Conservation (phyloP, 2,113 vertebrate genomes). For the Alectura lathami region DNA sequence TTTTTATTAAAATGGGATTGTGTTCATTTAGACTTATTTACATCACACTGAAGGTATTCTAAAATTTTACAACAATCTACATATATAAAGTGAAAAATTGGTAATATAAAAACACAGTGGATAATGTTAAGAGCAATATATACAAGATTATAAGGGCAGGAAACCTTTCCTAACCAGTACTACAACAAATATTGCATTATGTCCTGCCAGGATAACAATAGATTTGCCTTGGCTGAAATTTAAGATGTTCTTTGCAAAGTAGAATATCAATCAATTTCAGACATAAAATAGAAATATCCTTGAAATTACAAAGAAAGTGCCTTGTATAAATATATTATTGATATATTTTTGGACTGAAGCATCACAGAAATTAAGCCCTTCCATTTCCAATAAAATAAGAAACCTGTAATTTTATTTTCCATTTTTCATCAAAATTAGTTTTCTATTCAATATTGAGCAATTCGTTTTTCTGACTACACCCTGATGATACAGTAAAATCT, state of each 20-base stretch:
- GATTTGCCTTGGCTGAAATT: constrained; percentile 35
- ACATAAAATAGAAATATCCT: background rate
- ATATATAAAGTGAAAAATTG: background rate
- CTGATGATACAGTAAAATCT: background rate
- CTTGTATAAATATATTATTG: background rate
- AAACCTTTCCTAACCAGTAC: background rate
- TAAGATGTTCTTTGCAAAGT: constrained; percentile 42
- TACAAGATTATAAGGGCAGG: constrained; percentile 21
- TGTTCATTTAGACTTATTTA: background rate
- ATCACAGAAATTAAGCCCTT: background rate
- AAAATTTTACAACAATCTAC: background rate
- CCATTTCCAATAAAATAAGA: background rate
- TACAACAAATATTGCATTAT: constrained; percentile 23
- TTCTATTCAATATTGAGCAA: background rate
- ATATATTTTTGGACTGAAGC: background rate
- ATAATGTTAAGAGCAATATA: constrained; percentile 16
- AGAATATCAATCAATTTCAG: constrained; percentile 27
- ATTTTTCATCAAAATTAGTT: background rate
- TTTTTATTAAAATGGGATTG: background rate
- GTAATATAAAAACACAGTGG: background rate
- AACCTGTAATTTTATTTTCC: background rate
- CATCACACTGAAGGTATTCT: background rate
- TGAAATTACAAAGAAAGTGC: background rate
- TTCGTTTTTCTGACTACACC: background rate
- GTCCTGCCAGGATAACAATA: constrained; percentile 19